Base-by-base conservation (phyloP, 2,888 invertebrate species). In the Stenoptilia bipunctidactyla region DNA sequence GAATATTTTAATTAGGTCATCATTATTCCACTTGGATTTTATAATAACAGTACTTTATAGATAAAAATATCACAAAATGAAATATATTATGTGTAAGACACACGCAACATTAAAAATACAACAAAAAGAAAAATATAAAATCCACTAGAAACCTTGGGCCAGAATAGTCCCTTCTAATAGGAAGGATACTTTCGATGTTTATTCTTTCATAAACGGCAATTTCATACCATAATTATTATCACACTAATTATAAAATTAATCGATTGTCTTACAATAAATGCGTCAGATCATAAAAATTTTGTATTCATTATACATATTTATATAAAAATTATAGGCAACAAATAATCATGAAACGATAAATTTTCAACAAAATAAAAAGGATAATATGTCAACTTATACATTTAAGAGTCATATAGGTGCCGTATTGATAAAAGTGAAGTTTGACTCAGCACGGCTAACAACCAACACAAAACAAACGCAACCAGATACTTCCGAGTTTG, bases 121-220 rank as follows among this genome's bases (percentile, higher is more conserved):
- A 83, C 83, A 80, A 83, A 76, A 82, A 69, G 70, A 76, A 80
- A 77, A 70, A 79, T 77, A 80, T 77, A 80, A 77, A 77, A 83
- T 80, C 80, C 82, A 79, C 80, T 83, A 83, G 75, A 83, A 83
- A 83, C 79, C 66, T 77, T 75, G 83, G 83, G 82, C 74, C 82
- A 63, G 83, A 73, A 63, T 71, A 79, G 79, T 82, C 82, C 83
- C 83, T 75, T 77, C 80, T 82, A 79, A 79, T 74, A 80, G 85
- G 84, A 85, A 85, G 85, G 85, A 85, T 83, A 84, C 83, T 84
- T 85, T 85, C 85, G 85, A 84, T 85, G 85, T 85, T 82, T 66
- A 67, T 67, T 74, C 73, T 75, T 79, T 77, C 69, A 77, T 71
- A 77, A n/a, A 75, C 77, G 83, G 82, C 80, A 76, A 76, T 82